Evolutionary conservation across 2,113 vertebrate genomes (phyloP).

Genomic region (Pomatorhinus ruficollis): DNA sequence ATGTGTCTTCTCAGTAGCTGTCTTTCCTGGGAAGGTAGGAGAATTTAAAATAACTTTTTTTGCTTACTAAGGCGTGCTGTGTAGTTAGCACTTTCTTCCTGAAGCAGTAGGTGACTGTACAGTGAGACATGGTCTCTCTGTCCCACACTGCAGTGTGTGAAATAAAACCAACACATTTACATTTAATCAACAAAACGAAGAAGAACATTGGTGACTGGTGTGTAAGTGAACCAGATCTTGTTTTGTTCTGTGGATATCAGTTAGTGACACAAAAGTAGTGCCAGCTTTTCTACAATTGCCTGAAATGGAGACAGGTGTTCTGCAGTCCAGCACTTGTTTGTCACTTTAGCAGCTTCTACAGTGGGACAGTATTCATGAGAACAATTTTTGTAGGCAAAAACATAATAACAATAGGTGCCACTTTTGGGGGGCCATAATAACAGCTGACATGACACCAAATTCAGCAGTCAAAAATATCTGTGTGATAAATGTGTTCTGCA

Average conservation of each 20-base stretch:
- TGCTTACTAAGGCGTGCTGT: rapidly evolving
- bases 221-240: neutral
- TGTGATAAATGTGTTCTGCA: neutral
- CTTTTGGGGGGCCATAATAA: neutral
- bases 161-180: neutral
- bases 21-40: neutral
- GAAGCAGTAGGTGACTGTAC: neutral
- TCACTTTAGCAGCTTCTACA: neutral
- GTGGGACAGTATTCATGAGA: neutral
- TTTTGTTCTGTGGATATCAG: neutral
- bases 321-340: neutral
- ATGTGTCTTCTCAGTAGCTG: neutral
- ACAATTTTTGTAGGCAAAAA: neutral
- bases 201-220: rapidly evolving
- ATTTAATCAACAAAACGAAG: neutral
- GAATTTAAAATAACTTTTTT: neutral
- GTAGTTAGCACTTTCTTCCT: neutral
- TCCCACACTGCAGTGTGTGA: neutral
- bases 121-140: neutral
- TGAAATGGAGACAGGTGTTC: neutral
- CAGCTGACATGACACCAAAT: neutral
- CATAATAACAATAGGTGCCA: neutral
- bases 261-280: neutral
- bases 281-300: neutral
- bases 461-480: neutral